Percentiles rank a stretch among this genome's conserved stretches.
Conservation (phyloP, 2,888 invertebrate genomes). For the Mycalesis mineus region DNA sequence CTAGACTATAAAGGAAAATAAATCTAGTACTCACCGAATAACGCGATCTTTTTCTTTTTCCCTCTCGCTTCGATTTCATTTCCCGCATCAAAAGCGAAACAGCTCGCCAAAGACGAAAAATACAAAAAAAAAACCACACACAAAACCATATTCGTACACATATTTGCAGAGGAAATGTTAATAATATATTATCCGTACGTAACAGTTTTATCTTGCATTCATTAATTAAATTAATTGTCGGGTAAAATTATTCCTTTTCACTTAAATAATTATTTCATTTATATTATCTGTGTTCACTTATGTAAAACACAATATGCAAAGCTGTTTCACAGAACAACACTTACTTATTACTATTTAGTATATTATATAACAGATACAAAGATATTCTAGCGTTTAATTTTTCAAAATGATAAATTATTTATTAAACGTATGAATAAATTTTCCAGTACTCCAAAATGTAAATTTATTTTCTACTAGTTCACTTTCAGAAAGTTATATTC, state of each 20-base stretch:
- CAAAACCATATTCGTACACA: not conserved
- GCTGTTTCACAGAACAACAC: too few species aligned
- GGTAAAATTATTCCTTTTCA: not conserved
- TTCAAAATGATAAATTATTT: too few species aligned
- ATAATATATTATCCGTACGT: not conserved
- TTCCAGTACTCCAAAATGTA: too few species aligned
- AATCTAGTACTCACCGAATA: conserved; percentile 51
- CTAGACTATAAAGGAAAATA: not conserved
- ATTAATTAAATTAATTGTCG: not conserved
- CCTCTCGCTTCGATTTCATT: conserved; percentile 52
- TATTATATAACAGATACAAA: too few species aligned
- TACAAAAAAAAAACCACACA: not conserved
- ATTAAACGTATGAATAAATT: too few species aligned
- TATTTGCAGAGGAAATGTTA: not conserved
- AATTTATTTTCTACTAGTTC: not conserved
- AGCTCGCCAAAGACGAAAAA: not conserved
- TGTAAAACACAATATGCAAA: too few species aligned
- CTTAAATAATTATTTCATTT: not conserved
- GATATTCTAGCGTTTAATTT: too few species aligned
- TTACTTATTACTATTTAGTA: too few species aligned
- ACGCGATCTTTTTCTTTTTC: conserved; percentile 64
- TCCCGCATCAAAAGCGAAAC: conserved; percentile 25
- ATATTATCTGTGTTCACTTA: not conserved
- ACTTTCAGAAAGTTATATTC: not conserved
- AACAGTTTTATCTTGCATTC: not conserved